phyloP scores from a whole-genome alignment of 1,140 invertebrate species.

The Portunus trituberculatus region DNA sequence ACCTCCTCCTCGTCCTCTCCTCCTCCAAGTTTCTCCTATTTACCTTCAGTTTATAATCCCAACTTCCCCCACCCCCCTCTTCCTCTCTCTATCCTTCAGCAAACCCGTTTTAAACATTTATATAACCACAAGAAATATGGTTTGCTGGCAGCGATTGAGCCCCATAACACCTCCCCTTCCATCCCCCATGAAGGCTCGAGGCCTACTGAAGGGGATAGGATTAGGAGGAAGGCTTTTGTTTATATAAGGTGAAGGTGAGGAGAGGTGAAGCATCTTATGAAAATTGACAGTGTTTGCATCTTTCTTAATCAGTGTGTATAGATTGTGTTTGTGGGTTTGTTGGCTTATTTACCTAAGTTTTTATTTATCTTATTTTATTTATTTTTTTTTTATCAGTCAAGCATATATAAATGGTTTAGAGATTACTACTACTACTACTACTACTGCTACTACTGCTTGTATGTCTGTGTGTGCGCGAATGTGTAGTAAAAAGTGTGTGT shows the following conservation, averaged over 20 bases:
- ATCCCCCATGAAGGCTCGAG: neutral
- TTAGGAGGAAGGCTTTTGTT: neutral
- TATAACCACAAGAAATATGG: no score
- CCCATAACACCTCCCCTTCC: no score
- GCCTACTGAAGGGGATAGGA: neutral
- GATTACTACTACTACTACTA: slow-evolving; percentile 2
- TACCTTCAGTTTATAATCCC: neutral
- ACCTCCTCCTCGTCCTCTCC: neutral
- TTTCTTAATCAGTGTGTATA: neutral
- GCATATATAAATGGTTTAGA: neutral
- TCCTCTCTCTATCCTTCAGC: neutral
- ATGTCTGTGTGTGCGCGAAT: neutral
- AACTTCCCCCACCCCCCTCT: no score
- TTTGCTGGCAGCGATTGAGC: no score
- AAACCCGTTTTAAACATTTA: neutral
- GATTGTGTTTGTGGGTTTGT: neutral
- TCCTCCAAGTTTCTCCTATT: neutral
- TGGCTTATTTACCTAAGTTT: neutral
- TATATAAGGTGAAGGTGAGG: neutral
- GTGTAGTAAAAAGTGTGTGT: neutral
- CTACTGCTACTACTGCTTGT: slow-evolving; percentile 10
- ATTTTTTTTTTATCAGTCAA: neutral
- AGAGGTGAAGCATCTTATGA: neutral
- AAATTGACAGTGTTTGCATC: neutral
- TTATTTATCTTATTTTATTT: neutral